Evolutionary conservation across 2,113 vertebrate species (phyloP).

Genomic region (Pituophis catenifer): DNA sequence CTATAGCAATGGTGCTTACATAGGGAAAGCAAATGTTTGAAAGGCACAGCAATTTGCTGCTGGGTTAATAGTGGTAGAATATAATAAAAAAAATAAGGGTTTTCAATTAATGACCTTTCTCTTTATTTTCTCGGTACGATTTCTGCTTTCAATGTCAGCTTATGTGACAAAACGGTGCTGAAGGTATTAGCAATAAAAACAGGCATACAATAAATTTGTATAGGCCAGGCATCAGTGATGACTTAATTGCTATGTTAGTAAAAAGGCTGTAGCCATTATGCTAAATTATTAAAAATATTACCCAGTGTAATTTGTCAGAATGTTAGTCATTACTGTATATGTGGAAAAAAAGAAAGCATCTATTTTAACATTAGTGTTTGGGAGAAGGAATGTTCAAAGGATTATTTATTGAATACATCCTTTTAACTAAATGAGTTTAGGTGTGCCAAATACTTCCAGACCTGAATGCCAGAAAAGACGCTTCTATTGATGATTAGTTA

Average conservation of each 20-base stretch:
- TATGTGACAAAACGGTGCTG: slow-evolving; percentile 54
- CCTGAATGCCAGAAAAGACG: background rate
- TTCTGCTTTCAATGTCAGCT: slow-evolving; percentile 63
- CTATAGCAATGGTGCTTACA: slow-evolving; percentile 47
- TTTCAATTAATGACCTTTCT: slow-evolving; percentile 61
- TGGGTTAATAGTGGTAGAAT: slow-evolving; percentile 52
- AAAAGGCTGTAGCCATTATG: slow-evolving; percentile 65
- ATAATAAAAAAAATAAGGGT: slow-evolving; percentile 47
- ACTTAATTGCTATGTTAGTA: slow-evolving; percentile 69
- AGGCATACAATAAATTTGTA: slow-evolving; percentile 59
- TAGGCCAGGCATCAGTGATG: slow-evolving; percentile 57
- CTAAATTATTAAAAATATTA: slow-evolving; percentile 72
- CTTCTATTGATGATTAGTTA: slow-evolving; percentile 8
- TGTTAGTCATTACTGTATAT: slow-evolving; percentile 49
- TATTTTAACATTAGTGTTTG: slow-evolving; percentile 52
- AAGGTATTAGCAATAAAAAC: slow-evolving; percentile 58
- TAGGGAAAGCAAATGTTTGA: slow-evolving; percentile 40
- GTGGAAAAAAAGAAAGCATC: slow-evolving; percentile 33
- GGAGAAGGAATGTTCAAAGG: slow-evolving; percentile 42
- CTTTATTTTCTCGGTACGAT: slow-evolving; percentile 49
- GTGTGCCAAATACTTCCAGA: slow-evolving; percentile 6
- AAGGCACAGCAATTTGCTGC: slow-evolving; percentile 46
- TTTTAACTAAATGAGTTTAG: slow-evolving; percentile 36
- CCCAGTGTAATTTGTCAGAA: slow-evolving; percentile 61
- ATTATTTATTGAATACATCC: slow-evolving; percentile 41